Evolutionary conservation across 2,888 invertebrate species (phyloP), one percentile per base, ranked within the genome.

Genomic region (Tuberolachnus salignus): DNA sequence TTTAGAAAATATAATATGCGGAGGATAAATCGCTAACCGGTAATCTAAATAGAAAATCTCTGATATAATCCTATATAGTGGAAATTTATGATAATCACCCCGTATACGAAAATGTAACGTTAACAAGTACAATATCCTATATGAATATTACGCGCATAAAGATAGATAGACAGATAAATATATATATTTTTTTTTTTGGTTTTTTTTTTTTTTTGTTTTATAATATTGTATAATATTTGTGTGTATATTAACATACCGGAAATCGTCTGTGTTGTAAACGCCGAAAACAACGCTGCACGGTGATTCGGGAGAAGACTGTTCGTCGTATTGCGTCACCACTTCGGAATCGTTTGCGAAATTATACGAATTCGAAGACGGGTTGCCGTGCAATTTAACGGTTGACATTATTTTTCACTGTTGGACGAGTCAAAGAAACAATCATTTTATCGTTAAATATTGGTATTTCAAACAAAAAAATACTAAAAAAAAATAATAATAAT

Each of bases 251-350:
- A 75, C 74, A 23, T 78, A 78, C 78, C 78, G 34, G 13, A 61
- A 51, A 78, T 53, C 19, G 49, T 78, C 78, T 51, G 61, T 51
- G 23, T 59, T 51, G n/a, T 4, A 34, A 34, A 78, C 51, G 69
- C 59, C 69, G 78, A 59, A 59, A 21, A 78, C 51, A 21, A 78
- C 51, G 69, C 59, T 78, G 78, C 69, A 78, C 51, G 21, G 51
- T 16, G 75, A 78, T 53, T 69, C 67, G 16, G 73, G 63, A 73
- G 73, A 73, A 44, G 73, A 64, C 11, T n/a, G 42, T 42, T 64
- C 51, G 21, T 64, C 51, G 21, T 51, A 46, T 34, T 34, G 34
- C 23, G 57, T 34, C 0, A 46, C n/a, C n/a, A 16, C 53, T 3
- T 51, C 78, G 16, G 42, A 42, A 14, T 78, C 69, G n/a, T 75